A percentile compares a stretch with the other conserved stretches of the same genome.
Evolutionary conservation across 2,113 vertebrate genomes (phyloP).

Genomic region (Rhabdornis inornatus): DNA sequence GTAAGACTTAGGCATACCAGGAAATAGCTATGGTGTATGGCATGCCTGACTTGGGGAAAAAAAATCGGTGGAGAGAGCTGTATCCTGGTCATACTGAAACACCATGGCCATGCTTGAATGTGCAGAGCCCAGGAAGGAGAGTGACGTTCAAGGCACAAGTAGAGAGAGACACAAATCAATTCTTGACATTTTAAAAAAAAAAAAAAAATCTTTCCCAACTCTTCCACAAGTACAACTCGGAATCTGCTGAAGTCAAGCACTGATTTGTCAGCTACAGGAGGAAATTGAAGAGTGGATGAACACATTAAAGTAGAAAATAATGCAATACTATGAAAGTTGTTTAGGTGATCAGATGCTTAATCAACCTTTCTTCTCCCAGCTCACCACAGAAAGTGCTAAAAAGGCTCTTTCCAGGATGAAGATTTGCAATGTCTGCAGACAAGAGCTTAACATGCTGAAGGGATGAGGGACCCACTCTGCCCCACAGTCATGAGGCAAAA

Average conservation of each 20-base stretch:
- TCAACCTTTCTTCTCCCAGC: neutral
- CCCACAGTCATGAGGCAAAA: neutral
- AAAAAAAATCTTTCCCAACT: neutral
- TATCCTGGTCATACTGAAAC: neutral
- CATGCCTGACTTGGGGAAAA: neutral
- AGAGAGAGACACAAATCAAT: neutral
- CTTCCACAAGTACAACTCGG: neutral
- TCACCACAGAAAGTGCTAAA: neutral
- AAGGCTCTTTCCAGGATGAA: neutral
- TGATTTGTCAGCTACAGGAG: neutral
- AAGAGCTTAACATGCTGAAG: neutral
- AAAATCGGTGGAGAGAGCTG: neutral
- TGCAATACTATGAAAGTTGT: neutral
- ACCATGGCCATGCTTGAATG: neutral
- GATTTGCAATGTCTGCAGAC: neutral
- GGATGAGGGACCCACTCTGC: neutral
- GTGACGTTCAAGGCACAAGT: rapidly evolving
- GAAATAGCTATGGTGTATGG: neutral
- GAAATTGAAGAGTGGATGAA: neutral
- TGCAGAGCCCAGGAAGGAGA: neutral
- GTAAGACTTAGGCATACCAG: neutral
- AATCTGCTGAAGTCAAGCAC: neutral
- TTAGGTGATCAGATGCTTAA: neutral
- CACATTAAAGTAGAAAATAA: neutral
- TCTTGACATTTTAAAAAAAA: neutral